Conservation (phyloP, 2,113 vertebrate genomes). For the Nematolebias whitei region DNA sequence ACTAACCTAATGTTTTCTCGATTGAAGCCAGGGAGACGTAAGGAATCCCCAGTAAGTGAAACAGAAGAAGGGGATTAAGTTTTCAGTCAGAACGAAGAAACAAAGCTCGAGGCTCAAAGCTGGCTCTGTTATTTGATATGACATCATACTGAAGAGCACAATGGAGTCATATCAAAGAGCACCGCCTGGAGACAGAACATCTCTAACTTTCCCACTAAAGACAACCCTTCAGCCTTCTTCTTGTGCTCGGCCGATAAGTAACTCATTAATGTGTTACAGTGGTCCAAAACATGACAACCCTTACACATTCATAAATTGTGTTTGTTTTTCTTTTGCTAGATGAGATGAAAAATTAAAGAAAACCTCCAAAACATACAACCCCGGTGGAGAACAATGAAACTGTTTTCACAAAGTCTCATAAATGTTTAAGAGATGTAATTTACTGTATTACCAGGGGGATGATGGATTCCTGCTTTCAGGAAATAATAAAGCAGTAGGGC, state of each 20-base stretch:
- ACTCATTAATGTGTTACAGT: slow-evolving; percentile 27
- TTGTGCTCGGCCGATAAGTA: slow-evolving; percentile 31
- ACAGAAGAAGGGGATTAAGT: slow-evolving; percentile 37
- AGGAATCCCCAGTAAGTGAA: slow-evolving; percentile 58
- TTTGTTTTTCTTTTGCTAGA: not conserved
- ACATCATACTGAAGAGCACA: slow-evolving; percentile 61
- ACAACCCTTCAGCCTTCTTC: slow-evolving; percentile 25
- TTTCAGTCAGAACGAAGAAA: slow-evolving; percentile 54
- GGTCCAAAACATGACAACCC: slow-evolving; percentile 10
- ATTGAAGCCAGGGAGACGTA: slow-evolving; percentile 56
- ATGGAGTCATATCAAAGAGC: slow-evolving; percentile 62
- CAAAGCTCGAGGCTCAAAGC: slow-evolving; percentile 66
- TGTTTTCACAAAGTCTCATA: slow-evolving; percentile 1
- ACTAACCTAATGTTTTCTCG: slow-evolving; percentile 69
- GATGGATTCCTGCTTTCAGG: slow-evolving; percentile 10
- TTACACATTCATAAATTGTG: not conserved
- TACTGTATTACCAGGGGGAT: not conserved
- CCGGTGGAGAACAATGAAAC: not conserved
- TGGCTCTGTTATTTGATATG: slow-evolving; percentile 57
- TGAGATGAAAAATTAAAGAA: not conserved
- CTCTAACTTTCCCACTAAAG: slow-evolving; percentile 33
- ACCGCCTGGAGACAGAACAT: slow-evolving; percentile 33
- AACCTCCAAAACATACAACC: not conserved
- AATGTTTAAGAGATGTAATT: slow-evolving; percentile 2
- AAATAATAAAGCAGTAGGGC: not conserved